Evolutionary conservation across 2,888 invertebrate genomes (phyloP).

Genomic region (Phasia obesa): DNA sequence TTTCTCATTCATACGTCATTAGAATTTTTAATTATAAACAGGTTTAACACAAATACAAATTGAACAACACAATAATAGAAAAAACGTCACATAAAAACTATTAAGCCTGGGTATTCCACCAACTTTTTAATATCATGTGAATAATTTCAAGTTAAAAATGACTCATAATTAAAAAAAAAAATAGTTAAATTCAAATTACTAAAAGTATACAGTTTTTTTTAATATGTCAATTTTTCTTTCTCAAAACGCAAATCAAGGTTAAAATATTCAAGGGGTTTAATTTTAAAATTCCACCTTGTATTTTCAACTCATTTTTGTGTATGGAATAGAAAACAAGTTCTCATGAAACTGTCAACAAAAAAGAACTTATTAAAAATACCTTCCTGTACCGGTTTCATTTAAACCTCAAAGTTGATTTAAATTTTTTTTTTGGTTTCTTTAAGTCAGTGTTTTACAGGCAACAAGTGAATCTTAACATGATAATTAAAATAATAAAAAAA

Average conservation of each 20-base stretch:
- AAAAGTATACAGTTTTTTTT: background rate
- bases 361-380: background rate
- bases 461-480: background rate
- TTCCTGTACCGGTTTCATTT: constrained; percentile 5
- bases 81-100: background rate
- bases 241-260: constrained; percentile 49
- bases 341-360: constrained; percentile 8
- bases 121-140: background rate
- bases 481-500: constrained; percentile 10
- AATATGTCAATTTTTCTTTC: background rate
- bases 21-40: no score
- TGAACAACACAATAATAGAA: background rate
- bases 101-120: constrained; percentile 29
- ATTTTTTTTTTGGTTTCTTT: no score
- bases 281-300: constrained; percentile 4
- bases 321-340: constrained; percentile 1
- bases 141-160: background rate
- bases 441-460: background rate
- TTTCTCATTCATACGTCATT: no score
- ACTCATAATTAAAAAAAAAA: background rate
- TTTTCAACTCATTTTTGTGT: background rate
- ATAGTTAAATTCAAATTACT: no score
- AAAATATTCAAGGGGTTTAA: background rate
- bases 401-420: no score
- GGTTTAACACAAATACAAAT: no score